These are phyloP conservation scores for Spicauda simplicius DNA, from an alignment of 2,888 invertebrate genomes.

Conservation along the genomic window DNA sequence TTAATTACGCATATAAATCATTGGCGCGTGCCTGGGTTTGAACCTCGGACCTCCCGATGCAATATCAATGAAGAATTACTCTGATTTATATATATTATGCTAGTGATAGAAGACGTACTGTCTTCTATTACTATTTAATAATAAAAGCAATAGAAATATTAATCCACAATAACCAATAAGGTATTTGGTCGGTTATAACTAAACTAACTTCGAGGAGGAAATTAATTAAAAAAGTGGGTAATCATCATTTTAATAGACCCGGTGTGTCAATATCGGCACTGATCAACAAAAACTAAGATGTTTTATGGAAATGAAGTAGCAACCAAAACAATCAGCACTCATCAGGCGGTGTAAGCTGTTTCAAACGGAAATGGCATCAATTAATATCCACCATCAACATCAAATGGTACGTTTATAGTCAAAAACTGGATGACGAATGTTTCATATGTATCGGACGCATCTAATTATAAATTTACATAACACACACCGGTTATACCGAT, in stretches of 20 bases:
- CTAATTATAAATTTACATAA: slow-evolving; percentile 46
- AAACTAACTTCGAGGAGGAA: not conserved
- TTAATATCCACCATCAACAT: slow-evolving; percentile 37
- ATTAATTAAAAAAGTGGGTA: not conserved
- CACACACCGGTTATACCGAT: slow-evolving; percentile 51
- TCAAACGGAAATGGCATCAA: slow-evolving; percentile 43
- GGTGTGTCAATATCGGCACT: slow-evolving; percentile 18
- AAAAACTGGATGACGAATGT: slow-evolving; percentile 40
- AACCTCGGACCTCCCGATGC: no score
- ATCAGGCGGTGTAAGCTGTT: slow-evolving; percentile 19
- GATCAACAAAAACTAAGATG: slow-evolving; percentile 25
- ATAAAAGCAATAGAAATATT: no score
- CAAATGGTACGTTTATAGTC: slow-evolving; percentile 35
- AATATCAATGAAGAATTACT: no score
- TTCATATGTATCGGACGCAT: slow-evolving; percentile 33
- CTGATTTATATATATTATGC: no score
- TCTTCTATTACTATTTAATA: no score
- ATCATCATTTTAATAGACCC: not conserved
- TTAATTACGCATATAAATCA: no score
- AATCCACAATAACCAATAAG: not conserved
- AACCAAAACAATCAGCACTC: slow-evolving; percentile 30
- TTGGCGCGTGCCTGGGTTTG: no score
- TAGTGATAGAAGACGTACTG: no score
- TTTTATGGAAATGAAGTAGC: slow-evolving; percentile 25
- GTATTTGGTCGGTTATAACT: not conserved